Base-by-base conservation (phyloP, 2,888 invertebrate genomes). In the Conops quadrifasciatus region DNA sequence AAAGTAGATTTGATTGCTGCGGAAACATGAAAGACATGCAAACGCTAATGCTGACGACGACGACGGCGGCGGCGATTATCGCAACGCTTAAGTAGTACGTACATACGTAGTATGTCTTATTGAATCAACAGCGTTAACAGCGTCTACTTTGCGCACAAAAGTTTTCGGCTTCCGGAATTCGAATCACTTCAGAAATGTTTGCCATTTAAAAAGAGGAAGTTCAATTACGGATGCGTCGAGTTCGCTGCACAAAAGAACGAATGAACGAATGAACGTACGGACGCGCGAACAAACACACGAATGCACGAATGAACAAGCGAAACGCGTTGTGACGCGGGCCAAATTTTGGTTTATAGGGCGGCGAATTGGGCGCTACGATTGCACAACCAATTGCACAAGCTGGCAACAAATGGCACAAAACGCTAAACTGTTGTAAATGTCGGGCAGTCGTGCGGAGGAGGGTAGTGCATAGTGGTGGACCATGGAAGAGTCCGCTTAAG, bases 101-200 rank as follows among this genome's bases (percentile, higher is more conserved):
- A n/a, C n/a, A n/a, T n/a, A n/a, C 49, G 13, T 49, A 4, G 49
- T n/a, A 3, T 49, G 49, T 5, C n/a, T 13, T 13, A 13, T 49
- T 24, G 53, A 21, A 21, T 19, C 24, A 24, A 36, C 9, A 36
- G 36, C 36, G 36, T 36, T 36, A 36, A n/a, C n/a, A n/a, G 4
- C 21, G 53, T 30, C 1, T 30, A 30, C 19, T 60, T 36, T 28
- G 2, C 53, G 58, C 58, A 26, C 58, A 28, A 26, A 26, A n/a
- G 43, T 36, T 45, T 21, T 58, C 13, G 58, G 28, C 47, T 63
- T 63, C 66, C 66, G 66, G 66, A 67, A 36, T 67, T 24, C 47
- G 47, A 67, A 67, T 53, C 56, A 67, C 66, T 67, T 67, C 5
- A 36, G 9, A 63, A 66, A 56, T 53, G 30, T 16, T 56, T 56